Base-by-base conservation (phyloP, 2,888 invertebrate genomes). In the Drosophila greeni region DNA sequence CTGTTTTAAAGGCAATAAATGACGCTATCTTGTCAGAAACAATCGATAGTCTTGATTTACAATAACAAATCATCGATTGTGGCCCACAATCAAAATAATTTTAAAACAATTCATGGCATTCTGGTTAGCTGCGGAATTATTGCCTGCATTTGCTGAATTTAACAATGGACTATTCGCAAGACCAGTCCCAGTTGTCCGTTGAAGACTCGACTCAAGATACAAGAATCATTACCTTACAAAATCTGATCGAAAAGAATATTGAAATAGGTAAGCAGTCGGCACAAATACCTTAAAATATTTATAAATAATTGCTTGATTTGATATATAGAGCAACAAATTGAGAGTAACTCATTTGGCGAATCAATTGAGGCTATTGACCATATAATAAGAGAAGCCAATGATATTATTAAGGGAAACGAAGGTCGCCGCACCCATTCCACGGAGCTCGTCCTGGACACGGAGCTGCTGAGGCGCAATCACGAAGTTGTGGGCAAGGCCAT, bases 391-490 rank as follows among this genome's bases (percentile, higher is more conserved):
- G 74, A 75, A 31, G 85, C 86, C 1, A 83, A 88, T 61, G 65
- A 77, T 3, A 79, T 86, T 3, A 82, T 77, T 12, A 75, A 68
- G 9, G 84, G 80, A 12, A 68, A 83, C 11, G 77, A 82, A 5
- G 82, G 86, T 18, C 85, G 84, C 3, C 75, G 85, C 2, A 87
- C 88, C 31, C 88, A 89, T 69, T 76, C 88, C 9, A 82, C 86
- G 3, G 88, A 89, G 69, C 83, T 88, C 8, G 85, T 88, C 3
- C 80, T 85, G 64, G 89, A 90, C 75, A 88, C 90, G 2, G 85
- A 89, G 60, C 85, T 89, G 0, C 74, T 88, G 0, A 84, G 87
- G 47, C 85, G 88, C 58, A 86, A 85, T 52, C 85, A 87, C 68
- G 87, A 88, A 54, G 74, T 88, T 0, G 76, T 88, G 5, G 84